Evolutionary conservation across 2,113 vertebrate genomes (phyloP), one percentile per base, ranked within the genome.

Genomic region (Ursus arctos): DNA sequence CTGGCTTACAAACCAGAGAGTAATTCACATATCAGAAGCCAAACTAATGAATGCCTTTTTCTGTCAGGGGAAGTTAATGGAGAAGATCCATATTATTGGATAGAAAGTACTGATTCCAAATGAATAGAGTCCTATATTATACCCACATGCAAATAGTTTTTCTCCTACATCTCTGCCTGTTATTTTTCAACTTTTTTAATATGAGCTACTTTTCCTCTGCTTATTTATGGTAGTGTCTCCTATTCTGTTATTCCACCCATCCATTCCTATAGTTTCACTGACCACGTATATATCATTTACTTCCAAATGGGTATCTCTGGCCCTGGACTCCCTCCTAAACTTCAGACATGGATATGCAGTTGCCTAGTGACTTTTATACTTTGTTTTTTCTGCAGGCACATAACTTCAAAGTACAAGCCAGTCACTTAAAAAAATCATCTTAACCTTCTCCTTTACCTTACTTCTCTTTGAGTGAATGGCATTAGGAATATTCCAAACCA

Each of bases 381-480:
- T 43, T 91, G 6, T 36, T 59, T 19, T 67, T 67, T 71, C 43
- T 55, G 16, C 28, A 74, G 33, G 22, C 36, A 92, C 6, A 11
- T 81, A 72, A n/a, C 9, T 77, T 95, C 14, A 83, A 69, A 96
- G 43, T 53, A 36, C n/a, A 87, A 94, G 71, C 57, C 4, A 84
- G 49, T 28, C 2, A 51, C 15, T 82, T 69, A 40, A 65, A n/a
- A 59, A 77, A 5, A 57, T 36, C 11, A 51, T 81, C 5, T 72
- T 76, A 82, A 63, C 36, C 4, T 83, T 92, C 28, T 82, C 15
- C 14, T 84, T 15, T 83, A 47, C 16, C 51, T 49, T 51, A 6
- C 4, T 80, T 74, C 7, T 59, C 49, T 83, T 24, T n/a, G 26
- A 80, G 26, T 59, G n/a, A 95, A 80, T 59, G 26, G 8, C 16